phyloP scores from a whole-genome alignment of 2,888 invertebrate species.

The Iphiclides podalirius region DNA sequence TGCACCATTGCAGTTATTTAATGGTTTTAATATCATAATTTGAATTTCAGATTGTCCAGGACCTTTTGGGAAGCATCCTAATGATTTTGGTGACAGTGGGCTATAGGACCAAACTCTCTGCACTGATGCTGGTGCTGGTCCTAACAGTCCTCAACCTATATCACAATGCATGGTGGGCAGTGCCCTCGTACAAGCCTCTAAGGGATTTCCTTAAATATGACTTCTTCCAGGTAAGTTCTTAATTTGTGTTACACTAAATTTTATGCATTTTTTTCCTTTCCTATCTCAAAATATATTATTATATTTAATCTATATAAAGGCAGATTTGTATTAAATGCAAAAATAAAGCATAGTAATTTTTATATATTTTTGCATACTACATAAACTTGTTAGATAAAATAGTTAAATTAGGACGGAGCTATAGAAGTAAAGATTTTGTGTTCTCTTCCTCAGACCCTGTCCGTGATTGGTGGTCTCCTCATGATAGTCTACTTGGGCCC shows the following conservation, averaged over 20 bases:
- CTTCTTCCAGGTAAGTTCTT: constrained; percentile 97
- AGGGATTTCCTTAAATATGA: constrained; percentile 99
- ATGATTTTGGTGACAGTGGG: constrained; percentile 98
- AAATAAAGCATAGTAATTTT: too few species aligned
- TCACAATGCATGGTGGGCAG: constrained; percentile 99
- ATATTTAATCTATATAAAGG: too few species aligned
- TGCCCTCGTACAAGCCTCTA: constrained; percentile 96
- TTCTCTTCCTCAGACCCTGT: constrained; percentile 99
- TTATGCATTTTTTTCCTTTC: too few species aligned
- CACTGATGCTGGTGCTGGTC: constrained; percentile 94
- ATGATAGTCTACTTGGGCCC: constrained; percentile 99
- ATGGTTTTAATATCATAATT: too few species aligned
- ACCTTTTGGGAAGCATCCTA: constrained; percentile 94
- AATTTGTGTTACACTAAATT: too few species aligned
- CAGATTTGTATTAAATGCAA: too few species aligned
- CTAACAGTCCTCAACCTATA: constrained; percentile 95
- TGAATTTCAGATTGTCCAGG: constrained; percentile 88
- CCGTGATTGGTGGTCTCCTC: constrained; percentile 98
- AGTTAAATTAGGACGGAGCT: too few species aligned
- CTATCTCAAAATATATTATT: too few species aligned
- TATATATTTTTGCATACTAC: too few species aligned
- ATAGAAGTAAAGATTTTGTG: too few species aligned
- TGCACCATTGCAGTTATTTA: too few species aligned
- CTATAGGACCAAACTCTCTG: constrained; percentile 98
- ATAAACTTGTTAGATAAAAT: too few species aligned